phyloP scores from a whole-genome alignment of 53 echinoderm and acorn worm species.

The Echinometra lucunter region DNA sequence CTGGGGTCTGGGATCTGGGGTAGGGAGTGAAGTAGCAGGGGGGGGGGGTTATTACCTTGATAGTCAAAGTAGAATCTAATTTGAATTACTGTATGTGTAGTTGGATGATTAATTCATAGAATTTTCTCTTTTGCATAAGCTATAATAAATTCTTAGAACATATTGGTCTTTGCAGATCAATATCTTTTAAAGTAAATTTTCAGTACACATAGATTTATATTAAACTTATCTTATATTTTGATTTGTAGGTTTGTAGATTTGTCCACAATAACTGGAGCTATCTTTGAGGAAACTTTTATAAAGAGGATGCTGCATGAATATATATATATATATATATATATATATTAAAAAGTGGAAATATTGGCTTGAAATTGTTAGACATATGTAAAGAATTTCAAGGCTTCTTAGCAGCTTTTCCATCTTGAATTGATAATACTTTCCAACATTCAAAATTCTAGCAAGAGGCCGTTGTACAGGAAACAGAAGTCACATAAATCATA shows the following conservation, averaged over 20 bases:
- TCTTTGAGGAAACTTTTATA: too few relatives aligned
- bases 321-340: too few relatives aligned
- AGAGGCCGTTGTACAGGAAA: conserved; percentile 14
- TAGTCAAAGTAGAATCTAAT: background rate
- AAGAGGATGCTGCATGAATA: background rate
- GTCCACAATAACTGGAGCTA: background rate
- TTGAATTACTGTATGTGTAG: too few relatives aligned
- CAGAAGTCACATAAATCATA: conserved; percentile 21
- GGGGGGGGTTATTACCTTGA: background rate
- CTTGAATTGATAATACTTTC: background rate
- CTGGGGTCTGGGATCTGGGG: background rate
- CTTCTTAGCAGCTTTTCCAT: background rate
- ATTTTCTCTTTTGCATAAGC: too few relatives aligned
- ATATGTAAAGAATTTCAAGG: background rate
- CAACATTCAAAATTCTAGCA: background rate
- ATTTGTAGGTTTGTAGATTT: background rate
- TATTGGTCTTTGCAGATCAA: too few relatives aligned
- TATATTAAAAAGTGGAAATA: background rate
- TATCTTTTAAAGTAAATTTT: background rate
- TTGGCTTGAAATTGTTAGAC: background rate
- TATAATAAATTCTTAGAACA: too few relatives aligned
- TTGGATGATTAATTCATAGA: too few relatives aligned
- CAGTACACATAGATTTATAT: background rate
- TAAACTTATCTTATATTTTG: background rate
- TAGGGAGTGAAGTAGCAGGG: background rate